Evolutionary conservation across 2,797 vertebrate species (phyloP), one percentile per base, ranked within the genome.

Genomic region (Enoplosus armatus): DNA sequence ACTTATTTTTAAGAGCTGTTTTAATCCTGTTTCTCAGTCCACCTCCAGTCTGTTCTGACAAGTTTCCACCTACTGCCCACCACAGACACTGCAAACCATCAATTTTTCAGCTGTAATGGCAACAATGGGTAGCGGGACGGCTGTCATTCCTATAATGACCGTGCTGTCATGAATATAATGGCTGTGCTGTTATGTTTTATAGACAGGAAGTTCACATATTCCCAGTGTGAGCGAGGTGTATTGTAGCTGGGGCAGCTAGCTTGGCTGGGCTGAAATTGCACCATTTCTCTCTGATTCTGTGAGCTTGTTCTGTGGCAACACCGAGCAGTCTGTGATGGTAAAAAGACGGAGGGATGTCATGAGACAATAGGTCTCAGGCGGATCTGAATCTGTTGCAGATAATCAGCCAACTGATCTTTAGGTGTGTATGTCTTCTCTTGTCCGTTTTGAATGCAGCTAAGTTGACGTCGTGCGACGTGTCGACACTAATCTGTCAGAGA

Each of bases 161-260:
- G 86, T 60, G 90, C 85, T 89, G 87, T 91, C 90, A 85, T 87
- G 84, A 92, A 79, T 84, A 89, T 91, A 91, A 93, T 88, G 83
- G 84, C 71, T 72, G 11, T 43, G 83, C 86, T 83, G 87, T 90
- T 89, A 80, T 80, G 80, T 86, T 89, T 91, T 86, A 90, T 70
- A 66, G 89, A 80, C 79, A 84, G 80, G 59, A 87, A 83, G 83
- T 87, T 85, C 62, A 83, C 74, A 75, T 70, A 73, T 85, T 91
- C 84, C 83, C 79, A 73, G 58, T 50, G 64, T 66, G 72, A 87
- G 60, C 58, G 60, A 81, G 41, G 61, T 43, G 60, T 5, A 20
- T 59, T 55, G 65, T 20, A 56, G 81, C 77, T 54, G 68, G 64
- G 73, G 50, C 80, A 66, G 63, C 45, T 61, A 37, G 75, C 72